Conservation (phyloP, 1,140 invertebrate species). For the Bombus affinis region DNA sequence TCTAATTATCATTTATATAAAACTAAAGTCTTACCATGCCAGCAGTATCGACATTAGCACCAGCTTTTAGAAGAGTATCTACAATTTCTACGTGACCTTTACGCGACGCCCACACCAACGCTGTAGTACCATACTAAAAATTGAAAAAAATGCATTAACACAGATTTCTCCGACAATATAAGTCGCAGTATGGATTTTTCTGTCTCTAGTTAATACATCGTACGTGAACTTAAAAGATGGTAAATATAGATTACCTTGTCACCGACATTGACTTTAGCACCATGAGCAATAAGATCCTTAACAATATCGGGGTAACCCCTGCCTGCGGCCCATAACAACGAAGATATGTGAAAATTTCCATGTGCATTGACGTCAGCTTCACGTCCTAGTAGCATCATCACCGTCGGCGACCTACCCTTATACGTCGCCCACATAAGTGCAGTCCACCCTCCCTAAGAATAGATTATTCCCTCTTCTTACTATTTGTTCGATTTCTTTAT, state of each 20-base stretch:
- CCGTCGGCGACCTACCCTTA: slow-evolving; percentile 92
- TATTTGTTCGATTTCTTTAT: background rate
- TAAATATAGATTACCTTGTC: slow-evolving; percentile 87
- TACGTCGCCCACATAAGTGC: slow-evolving; percentile 99
- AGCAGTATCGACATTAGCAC: slow-evolving; percentile 91
- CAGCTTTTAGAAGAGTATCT: slow-evolving; percentile 90
- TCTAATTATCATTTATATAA: background rate
- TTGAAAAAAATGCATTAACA: background rate
- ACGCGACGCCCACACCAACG: slow-evolving; percentile 96
- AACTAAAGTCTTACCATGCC: slow-evolving; percentile 87
- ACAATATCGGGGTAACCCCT: slow-evolving; percentile 94
- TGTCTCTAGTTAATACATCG: background rate
- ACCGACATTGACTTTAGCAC: slow-evolving; percentile 95
- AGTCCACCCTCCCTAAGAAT: slow-evolving; percentile 95
- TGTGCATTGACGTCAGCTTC: slow-evolving; percentile 97
- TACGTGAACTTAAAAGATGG: background rate
- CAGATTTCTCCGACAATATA: background rate
- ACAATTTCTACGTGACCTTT: slow-evolving; percentile 95
- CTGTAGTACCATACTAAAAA: slow-evolving; percentile 95
- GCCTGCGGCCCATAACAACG: slow-evolving; percentile 96
- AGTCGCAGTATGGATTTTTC: background rate
- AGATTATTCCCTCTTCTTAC: slow-evolving; percentile 3
- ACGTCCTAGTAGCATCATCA: slow-evolving; percentile 91
- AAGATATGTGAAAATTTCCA: slow-evolving; percentile 97
- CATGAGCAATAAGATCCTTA: slow-evolving; percentile 89